These are phyloP conservation scores for Bothrops jararaca DNA, from an alignment of 2,113 vertebrate genomes.

Conservation along the genomic window DNA sequence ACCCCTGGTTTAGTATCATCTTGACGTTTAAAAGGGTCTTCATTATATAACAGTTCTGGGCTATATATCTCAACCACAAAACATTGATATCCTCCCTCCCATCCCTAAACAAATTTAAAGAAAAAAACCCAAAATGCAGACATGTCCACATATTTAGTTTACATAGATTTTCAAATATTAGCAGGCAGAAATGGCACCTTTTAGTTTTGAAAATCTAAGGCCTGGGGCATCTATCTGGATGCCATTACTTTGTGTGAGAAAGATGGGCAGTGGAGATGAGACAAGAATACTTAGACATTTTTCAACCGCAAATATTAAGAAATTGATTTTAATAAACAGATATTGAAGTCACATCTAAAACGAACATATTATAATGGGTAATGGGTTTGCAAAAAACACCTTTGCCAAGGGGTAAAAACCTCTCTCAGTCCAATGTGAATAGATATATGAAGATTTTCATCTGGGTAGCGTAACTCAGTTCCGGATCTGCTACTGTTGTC, in stretches of 20 bases:
- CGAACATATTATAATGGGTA: slow-evolving; percentile 30
- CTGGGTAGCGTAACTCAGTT: not conserved
- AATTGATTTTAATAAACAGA: slow-evolving; percentile 35
- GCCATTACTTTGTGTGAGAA: slow-evolving; percentile 13
- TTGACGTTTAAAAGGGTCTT: too few relatives aligned
- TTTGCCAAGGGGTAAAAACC: slow-evolving; percentile 4
- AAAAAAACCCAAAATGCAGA: slow-evolving; percentile 1
- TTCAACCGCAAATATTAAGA: slow-evolving; percentile 50
- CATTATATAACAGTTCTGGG: slow-evolving; percentile 3
- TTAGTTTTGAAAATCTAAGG: slow-evolving; percentile 56
- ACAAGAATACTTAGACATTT: slow-evolving; percentile 42
- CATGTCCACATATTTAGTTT: slow-evolving; percentile 31
- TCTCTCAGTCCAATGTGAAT: slow-evolving; percentile 22
- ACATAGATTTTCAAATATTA: slow-evolving; percentile 47
- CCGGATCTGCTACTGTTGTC: not conserved
- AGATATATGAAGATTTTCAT: not conserved
- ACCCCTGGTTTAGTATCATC: too few relatives aligned
- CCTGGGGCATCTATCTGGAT: slow-evolving; percentile 58
- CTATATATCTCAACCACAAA: slow-evolving; percentile 26
- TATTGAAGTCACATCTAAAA: slow-evolving; percentile 20
- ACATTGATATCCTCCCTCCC: not conserved
- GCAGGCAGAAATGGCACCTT: slow-evolving; percentile 40
- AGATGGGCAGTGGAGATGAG: not conserved
- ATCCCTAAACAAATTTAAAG: not conserved
- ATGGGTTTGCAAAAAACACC: slow-evolving; percentile 19